Base-by-base conservation (phyloP, 1,140 invertebrate species). In the Chironomus striatipennis region DNA sequence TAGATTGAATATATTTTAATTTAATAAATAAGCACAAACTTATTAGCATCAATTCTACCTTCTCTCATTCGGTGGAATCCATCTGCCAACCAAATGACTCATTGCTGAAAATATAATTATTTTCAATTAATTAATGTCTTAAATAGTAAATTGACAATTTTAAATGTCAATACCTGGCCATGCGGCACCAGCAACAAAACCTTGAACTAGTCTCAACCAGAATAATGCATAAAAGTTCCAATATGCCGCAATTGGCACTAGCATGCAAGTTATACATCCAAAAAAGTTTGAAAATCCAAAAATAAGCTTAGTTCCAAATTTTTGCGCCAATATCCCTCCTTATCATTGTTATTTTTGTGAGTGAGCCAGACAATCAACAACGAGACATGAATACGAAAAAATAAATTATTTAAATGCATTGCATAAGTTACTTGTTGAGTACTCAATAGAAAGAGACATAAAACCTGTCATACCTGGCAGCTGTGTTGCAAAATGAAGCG, bases 11-110 rank as follows among this genome's bases (percentile, higher is more conserved):
- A 34, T 34, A 34, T 34, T 34, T 34, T 34, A 5, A 34, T 2
- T 34, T 34, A 5, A 34, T 34, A 34, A 34, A 34, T 34, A 1
- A 34, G 24, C 24, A 34, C 24, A 34, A 5, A 5, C 24, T 34
- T 34, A 34, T 34, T 34, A 34, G 24, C 24, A 2, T 34, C 24
- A 34, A 5, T 34, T 34, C 24, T 34, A 34, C 24, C 24, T 88
- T 74, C 89, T 84, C 77, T 91, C 90, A 42, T 85, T 79, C 0
- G 86, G 85, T 7, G 89, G 90, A 64, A 89, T 86, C 90, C 90
- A 92, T 76, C 87, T 86, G 0, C 88, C 86, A 65, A 89, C 85
- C 79, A 91, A 84, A 34, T 86, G 83, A 79, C 91, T 89, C 81
- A 90, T 89, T 1, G 88, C 84, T 20, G 90, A 2, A 7, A 70